phyloP scores from a whole-genome alignment of 30 jellyfish, hydroid and myxozoan species.

The Nemopilema nomurai region DNA sequence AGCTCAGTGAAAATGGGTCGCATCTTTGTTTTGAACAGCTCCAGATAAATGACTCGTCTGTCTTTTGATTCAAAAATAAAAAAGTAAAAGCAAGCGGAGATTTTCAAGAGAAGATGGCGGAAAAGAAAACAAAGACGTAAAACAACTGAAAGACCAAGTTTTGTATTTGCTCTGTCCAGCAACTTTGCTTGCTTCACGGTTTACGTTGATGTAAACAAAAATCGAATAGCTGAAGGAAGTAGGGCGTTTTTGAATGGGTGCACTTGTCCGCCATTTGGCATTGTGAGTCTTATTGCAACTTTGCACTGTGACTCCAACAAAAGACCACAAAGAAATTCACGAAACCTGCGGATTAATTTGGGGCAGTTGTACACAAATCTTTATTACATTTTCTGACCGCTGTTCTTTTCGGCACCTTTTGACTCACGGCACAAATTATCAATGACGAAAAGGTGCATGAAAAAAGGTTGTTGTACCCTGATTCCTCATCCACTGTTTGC shows the following conservation, averaged over 20 bases:
- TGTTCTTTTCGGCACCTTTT: conserved; percentile 33
- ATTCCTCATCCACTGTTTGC: not conserved
- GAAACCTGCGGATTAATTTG: conserved; percentile 37
- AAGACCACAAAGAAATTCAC: conserved; percentile 28
- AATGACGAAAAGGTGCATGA: not conserved
- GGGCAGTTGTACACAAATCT: conserved; percentile 29
- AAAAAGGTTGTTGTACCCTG: not conserved
- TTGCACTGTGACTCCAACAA: conserved; percentile 12
- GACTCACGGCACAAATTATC: not conserved
- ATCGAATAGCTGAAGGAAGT: not conserved
- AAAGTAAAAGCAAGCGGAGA: not conserved
- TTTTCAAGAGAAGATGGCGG: not conserved
- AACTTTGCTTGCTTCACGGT: not conserved
- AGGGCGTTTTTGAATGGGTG: not conserved
- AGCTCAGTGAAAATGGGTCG: not conserved
- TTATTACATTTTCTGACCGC: conserved; percentile 41
- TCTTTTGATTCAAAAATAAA: too few species aligned
- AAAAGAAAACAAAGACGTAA: not conserved
- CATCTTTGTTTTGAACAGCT: not conserved
- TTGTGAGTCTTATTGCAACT: not conserved
- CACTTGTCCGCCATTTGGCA: not conserved
- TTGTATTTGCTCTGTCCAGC: not conserved
- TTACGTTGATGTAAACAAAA: not conserved
- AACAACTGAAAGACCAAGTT: not conserved
- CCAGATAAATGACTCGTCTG: not conserved